Evolutionary conservation across 2,888 invertebrate genomes (phyloP).

Genomic region (Zhuqinia jingwanae): DNA sequence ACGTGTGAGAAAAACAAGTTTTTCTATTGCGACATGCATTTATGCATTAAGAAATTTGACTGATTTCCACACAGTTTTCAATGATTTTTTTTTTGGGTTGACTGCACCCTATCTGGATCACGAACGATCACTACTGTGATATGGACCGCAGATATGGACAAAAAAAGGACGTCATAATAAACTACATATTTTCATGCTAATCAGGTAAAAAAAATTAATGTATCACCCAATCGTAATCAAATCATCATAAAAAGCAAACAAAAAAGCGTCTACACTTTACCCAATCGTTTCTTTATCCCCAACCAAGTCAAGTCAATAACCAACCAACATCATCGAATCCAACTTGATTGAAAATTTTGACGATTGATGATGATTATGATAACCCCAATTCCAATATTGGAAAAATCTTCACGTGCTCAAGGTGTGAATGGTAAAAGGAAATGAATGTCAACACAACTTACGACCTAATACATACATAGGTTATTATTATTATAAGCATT

Average conservation of each 20-base stretch:
- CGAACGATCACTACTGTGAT: too few species aligned
- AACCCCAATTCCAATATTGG: constrained; percentile 51
- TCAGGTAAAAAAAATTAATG: neutral
- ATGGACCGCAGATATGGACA: too few species aligned
- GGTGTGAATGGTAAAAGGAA: constrained; percentile 59
- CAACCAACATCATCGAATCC: neutral
- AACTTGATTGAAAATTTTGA: neutral
- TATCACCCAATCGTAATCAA: neutral
- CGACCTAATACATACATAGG: too few species aligned
- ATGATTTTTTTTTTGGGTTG: too few species aligned
- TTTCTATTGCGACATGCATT: neutral
- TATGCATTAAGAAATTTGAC: neutral
- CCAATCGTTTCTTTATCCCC: neutral
- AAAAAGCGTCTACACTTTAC: neutral
- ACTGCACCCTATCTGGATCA: too few species aligned
- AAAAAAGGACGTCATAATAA: too few species aligned
- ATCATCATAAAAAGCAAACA: neutral
- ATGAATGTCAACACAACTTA: constrained; percentile 20
- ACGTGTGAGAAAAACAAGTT: too few species aligned
- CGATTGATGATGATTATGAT: too few species aligned
- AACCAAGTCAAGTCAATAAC: neutral
- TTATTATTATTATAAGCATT: too few species aligned
- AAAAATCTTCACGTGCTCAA: constrained; percentile 52
- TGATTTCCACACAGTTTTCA: neutral
- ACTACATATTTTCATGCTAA: constrained; percentile 3